A percentile compares a stretch with the other conserved stretches of the same genome.
phyloP scores from a whole-genome alignment of 2,797 vertebrate genomes.

The Pagetopsis macropterus region DNA sequence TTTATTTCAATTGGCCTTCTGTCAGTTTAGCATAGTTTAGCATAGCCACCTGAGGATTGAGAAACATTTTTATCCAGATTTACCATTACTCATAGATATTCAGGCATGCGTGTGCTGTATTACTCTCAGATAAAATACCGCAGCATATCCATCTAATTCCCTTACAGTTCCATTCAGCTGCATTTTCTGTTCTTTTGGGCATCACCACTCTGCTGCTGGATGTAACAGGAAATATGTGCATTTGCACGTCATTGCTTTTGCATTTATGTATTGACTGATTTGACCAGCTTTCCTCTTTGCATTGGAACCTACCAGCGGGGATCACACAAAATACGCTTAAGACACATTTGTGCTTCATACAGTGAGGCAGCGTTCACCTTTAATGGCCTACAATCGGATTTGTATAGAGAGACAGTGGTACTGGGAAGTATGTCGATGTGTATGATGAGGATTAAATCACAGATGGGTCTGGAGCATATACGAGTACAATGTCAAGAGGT shows the following conservation, averaged over 20 bases:
- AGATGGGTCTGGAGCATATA: constrained; percentile 47
- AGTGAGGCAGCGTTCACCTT: constrained; percentile 54
- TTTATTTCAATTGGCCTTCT: constrained; percentile 70
- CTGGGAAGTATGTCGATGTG: constrained; percentile 58
- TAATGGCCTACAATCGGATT: constrained; percentile 64
- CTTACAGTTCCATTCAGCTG: constrained; percentile 21
- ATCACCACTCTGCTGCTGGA: constrained; percentile 9
- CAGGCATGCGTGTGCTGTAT: constrained; percentile 44
- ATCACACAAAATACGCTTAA: constrained; percentile 64
- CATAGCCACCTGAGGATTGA: constrained; percentile 60
- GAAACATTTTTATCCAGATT: constrained; percentile 54
- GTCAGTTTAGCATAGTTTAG: constrained; percentile 72
- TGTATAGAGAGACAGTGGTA: constrained; percentile 45
- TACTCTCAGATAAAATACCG: constrained; percentile 35
- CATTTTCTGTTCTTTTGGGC: constrained; percentile 15
- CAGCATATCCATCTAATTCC: constrained; percentile 48
- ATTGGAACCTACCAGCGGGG: constrained; percentile 30
- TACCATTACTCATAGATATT: constrained; percentile 42
- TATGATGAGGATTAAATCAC: constrained; percentile 75
- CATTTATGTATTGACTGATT: constrained; percentile 43
- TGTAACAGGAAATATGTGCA: constrained; percentile 31
- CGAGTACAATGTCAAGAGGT: constrained; percentile 23
- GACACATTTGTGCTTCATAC: constrained; percentile 59
- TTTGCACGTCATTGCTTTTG: constrained; percentile 42
- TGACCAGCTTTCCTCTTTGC: constrained; percentile 21